Evolutionary conservation across 2,888 invertebrate species (phyloP).

Genomic region (Acanthopleura granulata): DNA sequence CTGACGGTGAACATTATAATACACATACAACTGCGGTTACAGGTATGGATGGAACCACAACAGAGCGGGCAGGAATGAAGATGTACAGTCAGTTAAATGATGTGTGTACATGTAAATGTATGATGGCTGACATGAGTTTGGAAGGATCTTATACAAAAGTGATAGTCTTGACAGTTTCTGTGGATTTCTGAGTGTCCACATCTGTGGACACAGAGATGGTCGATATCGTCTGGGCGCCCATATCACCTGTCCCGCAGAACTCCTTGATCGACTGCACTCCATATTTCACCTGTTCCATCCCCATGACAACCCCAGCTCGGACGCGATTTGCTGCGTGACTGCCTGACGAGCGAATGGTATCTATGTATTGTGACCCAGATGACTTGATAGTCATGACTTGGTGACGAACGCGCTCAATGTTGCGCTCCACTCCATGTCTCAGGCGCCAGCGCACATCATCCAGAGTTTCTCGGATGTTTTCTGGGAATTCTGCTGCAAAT

Average conservation of each 20-base stretch:
- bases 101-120: slow-evolving; percentile 29
- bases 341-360: slow-evolving; percentile 54
- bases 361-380: slow-evolving; percentile 52
- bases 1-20: too few relatives aligned
- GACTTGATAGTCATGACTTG: slow-evolving; percentile 47
- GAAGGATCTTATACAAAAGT: neutral
- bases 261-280: slow-evolving; percentile 64
- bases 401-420: slow-evolving; percentile 52
- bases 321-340: slow-evolving; percentile 55
- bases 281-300: slow-evolving; percentile 63
- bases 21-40: too few relatives aligned
- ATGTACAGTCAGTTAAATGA: slow-evolving; percentile 1
- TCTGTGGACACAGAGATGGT: slow-evolving; percentile 61
- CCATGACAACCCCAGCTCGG: slow-evolving; percentile 56
- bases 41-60: slow-evolving; percentile 21
- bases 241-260: slow-evolving; percentile 65
- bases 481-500: slow-evolving; percentile 27
- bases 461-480: slow-evolving; percentile 53
- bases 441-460: slow-evolving; percentile 58
- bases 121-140: neutral
- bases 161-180: slow-evolving; percentile 9
- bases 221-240: slow-evolving; percentile 63
- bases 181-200: slow-evolving; percentile 50
- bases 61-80: slow-evolving; percentile 29
- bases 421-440: slow-evolving; percentile 50